Evolutionary conservation across 2,113 vertebrate genomes (phyloP).

Genomic region (Rhegmatorhina hoffmannsi): DNA sequence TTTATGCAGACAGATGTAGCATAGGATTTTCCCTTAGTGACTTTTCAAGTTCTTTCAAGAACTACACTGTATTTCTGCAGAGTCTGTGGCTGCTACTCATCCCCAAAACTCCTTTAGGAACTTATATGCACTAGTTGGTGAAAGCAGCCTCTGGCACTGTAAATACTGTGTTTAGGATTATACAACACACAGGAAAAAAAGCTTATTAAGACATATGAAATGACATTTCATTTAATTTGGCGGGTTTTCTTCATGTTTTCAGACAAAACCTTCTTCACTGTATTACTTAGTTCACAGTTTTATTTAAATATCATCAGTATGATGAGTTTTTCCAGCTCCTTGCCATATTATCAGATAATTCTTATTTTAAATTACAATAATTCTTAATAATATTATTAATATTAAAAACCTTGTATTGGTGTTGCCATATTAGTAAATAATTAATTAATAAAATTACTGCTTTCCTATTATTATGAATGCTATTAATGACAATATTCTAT

Average conservation of each 20-base stretch:
- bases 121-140: not conserved
- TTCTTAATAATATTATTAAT: not conserved
- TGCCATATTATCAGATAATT: not conserved
- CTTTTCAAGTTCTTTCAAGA: not conserved
- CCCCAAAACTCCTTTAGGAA: not conserved
- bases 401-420: not conserved
- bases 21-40: slow-evolving; percentile 3
- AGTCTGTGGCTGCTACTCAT: not conserved
- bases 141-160: not conserved
- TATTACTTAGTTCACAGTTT: not conserved
- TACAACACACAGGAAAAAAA: not conserved
- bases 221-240: not conserved
- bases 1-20: not conserved
- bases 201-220: not conserved
- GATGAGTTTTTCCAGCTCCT: not conserved
- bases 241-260: not conserved
- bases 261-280: not conserved
- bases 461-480: not conserved
- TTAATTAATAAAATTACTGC: not conserved
- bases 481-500: not conserved
- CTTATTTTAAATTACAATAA: not conserved
- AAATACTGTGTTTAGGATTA: not conserved
- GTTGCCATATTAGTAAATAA: not conserved
- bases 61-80: not conserved
- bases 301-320: not conserved